phyloP scores from a whole-genome alignment of 2,888 invertebrate species.

The Germaria angustata region DNA sequence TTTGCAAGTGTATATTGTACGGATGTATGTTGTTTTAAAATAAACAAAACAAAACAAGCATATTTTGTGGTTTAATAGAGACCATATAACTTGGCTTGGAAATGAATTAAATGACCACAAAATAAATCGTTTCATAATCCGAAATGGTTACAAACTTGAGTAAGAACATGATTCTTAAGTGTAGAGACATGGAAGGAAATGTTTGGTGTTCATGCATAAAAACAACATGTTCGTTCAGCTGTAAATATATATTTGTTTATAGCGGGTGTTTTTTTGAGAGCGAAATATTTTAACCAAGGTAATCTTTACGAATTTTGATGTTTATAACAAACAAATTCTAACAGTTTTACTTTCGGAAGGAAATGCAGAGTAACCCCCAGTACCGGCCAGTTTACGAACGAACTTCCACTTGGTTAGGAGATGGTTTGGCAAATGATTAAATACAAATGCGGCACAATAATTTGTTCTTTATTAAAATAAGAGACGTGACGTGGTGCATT shows the following conservation, averaged over 20 bases:
- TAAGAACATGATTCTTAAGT: constrained; percentile 12
- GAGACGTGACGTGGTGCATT: no score
- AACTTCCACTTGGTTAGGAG: no score
- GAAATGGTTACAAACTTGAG: constrained; percentile 34
- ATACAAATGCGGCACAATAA: no score
- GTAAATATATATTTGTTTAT: constrained; percentile 30
- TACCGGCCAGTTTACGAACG: no score
- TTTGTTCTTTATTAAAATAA: no score
- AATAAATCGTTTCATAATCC: constrained; percentile 58
- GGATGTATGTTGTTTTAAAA: constrained; percentile 1
- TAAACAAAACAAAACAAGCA: constrained; percentile 24
- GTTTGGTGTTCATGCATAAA: constrained; percentile 60
- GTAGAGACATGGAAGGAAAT: constrained; percentile 35
- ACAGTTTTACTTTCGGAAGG: no score
- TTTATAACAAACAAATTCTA: no score
- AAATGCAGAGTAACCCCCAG: no score
- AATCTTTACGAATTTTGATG: no score
- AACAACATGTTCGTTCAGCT: constrained; percentile 22
- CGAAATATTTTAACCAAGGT: no score
- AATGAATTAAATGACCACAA: constrained; percentile 63
- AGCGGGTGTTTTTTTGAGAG: no score
- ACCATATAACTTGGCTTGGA: constrained; percentile 56
- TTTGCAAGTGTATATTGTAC: neutral
- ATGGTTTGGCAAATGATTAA: no score
- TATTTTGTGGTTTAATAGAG: constrained; percentile 50